Evolutionary conservation across 2,888 invertebrate species (phyloP).

Genomic region (Platerodrilus igneus): DNA sequence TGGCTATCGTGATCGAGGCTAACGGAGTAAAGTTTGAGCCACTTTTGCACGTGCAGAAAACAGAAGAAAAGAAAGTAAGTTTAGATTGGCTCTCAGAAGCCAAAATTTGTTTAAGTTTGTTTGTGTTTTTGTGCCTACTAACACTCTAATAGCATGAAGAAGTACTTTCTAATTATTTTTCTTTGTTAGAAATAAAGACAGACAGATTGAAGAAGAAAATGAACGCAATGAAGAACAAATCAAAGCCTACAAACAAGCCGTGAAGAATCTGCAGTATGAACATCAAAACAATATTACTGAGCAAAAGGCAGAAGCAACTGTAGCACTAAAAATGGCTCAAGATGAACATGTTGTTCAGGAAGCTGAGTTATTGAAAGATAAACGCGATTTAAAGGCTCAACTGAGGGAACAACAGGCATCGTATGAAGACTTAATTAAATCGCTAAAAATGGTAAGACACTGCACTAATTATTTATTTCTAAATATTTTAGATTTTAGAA

Average conservation of each 20-base stretch:
- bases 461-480: neutral
- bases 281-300: slow-evolving; percentile 82
- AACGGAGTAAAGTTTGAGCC: too few relatives aligned
- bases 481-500: too few relatives aligned
- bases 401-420: slow-evolving; percentile 66
- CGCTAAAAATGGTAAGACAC: slow-evolving; percentile 59
- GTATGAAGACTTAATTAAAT: slow-evolving; percentile 67
- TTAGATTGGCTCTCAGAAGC: too few relatives aligned
- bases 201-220: slow-evolving; percentile 82
- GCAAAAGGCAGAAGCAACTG: slow-evolving; percentile 77
- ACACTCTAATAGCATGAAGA: too few relatives aligned
- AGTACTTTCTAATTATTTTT: neutral
- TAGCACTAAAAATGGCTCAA: slow-evolving; percentile 76
- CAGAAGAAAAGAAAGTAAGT: too few relatives aligned
- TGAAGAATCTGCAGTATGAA: slow-evolving; percentile 88
- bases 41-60: too few relatives aligned
- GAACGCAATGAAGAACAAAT: slow-evolving; percentile 84
- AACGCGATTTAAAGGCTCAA: slow-evolving; percentile 61
- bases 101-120: too few relatives aligned
- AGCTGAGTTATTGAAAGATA: slow-evolving; percentile 69
- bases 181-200: slow-evolving; percentile 62
- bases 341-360: slow-evolving; percentile 80
- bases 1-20: too few relatives aligned
- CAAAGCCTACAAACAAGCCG: slow-evolving; percentile 86
- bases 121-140: too few relatives aligned